Evolutionary conservation across 2,888 invertebrate genomes (phyloP).

Genomic region (Rhagonycha lutea): DNA sequence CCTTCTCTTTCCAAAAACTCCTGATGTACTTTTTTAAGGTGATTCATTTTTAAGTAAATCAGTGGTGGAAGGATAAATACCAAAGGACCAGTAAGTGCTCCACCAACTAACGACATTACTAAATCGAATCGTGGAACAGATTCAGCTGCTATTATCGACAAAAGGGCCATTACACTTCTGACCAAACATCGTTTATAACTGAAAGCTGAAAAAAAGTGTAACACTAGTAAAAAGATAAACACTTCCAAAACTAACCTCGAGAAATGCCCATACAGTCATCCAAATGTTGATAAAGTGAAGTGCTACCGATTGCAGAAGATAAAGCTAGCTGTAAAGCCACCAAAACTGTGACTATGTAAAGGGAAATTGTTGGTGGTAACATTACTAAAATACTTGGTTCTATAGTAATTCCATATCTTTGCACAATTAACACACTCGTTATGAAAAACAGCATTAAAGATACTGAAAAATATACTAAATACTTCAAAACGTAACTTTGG

Average conservation of each 20-base stretch:
- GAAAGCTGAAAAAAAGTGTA: constrained; percentile 67
- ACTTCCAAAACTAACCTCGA: constrained; percentile 61
- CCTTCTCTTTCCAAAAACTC: constrained; percentile 39
- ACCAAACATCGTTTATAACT: constrained; percentile 72
- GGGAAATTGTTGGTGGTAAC: constrained; percentile 65
- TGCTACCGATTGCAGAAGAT: constrained; percentile 77
- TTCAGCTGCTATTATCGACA: constrained; percentile 79
- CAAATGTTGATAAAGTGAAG: constrained; percentile 80
- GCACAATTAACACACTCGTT: constrained; percentile 65
- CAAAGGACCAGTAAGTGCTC: constrained; percentile 79
- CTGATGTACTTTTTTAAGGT: constrained; percentile 54
- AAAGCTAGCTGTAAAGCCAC: constrained; percentile 78
- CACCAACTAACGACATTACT: constrained; percentile 85
- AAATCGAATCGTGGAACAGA: constrained; percentile 84
- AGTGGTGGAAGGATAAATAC: constrained; percentile 85
- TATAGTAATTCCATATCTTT: constrained; percentile 66
- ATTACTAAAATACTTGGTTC: constrained; percentile 70
- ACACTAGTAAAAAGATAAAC: not conserved
- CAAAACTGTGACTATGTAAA: constrained; percentile 72
- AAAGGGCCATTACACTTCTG: constrained; percentile 69
- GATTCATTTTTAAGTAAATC: constrained; percentile 73
- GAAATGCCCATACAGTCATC: constrained; percentile 77
- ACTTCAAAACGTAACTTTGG: not conserved
- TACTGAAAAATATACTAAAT: constrained; percentile 49
- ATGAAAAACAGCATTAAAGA: constrained; percentile 68